Conservation (phyloP, 2,888 invertebrate genomes). For the Ectemnius lituratus region DNA sequence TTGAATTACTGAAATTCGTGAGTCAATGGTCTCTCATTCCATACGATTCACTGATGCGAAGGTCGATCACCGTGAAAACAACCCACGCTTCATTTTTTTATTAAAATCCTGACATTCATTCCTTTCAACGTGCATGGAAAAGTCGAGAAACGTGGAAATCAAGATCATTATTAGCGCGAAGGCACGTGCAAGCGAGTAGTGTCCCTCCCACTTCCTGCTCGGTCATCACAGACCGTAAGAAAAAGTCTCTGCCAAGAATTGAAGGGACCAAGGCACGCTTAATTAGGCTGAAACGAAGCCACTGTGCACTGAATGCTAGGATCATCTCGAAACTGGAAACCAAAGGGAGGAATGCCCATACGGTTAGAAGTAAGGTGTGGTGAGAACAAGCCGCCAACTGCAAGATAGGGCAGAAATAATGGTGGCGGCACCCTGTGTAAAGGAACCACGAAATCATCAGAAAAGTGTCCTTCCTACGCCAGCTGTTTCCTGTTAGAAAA, state of each 20-base stretch:
- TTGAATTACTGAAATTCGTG: slow-evolving; percentile 3
- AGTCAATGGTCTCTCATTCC: background rate
- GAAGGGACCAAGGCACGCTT: slow-evolving; percentile 56
- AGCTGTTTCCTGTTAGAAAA: slow-evolving; percentile 72
- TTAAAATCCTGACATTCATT: background rate
- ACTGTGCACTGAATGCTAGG: slow-evolving; percentile 33
- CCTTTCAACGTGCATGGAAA: slow-evolving; percentile 19
- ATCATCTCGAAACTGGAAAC: slow-evolving; percentile 57
- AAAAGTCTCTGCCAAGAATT: slow-evolving; percentile 52
- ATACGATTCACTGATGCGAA: background rate
- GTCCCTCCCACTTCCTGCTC: slow-evolving; percentile 53
- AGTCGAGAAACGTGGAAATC: slow-evolving; percentile 37
- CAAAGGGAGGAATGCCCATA: slow-evolving; percentile 13
- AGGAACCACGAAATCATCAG: slow-evolving; percentile 57
- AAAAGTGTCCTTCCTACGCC: slow-evolving; percentile 58
- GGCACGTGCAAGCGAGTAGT: slow-evolving; percentile 43
- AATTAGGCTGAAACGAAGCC: slow-evolving; percentile 56
- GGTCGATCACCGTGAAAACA: background rate
- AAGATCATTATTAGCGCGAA: slow-evolving; percentile 54
- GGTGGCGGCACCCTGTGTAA: slow-evolving; percentile 15
- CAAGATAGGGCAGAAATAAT: slow-evolving; percentile 19
- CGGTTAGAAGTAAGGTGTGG: background rate
- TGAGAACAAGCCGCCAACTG: too few relatives aligned
- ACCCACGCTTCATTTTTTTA: background rate
- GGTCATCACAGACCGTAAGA: slow-evolving; percentile 39